Base-by-base conservation (phyloP, 2,797 vertebrate species). In the Syngnathus acus region DNA sequence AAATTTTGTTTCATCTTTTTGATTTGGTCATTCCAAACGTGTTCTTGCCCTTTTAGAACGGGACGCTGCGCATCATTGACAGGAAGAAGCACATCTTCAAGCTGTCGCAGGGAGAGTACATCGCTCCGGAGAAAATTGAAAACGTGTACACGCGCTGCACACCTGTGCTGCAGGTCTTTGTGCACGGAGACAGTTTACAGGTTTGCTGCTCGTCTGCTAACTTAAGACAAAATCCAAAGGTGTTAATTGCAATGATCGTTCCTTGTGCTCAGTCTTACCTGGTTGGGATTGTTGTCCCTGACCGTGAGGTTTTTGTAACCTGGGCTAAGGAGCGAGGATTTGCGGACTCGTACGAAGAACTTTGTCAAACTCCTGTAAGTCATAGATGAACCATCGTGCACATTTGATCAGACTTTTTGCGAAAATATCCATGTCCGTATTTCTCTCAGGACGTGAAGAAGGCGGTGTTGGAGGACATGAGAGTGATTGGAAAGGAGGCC, bases 61-160 rank as follows among this genome's bases (percentile, higher is more conserved):
- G 92, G 58, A 91, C 89, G 0, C 79, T 93, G 11, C 85, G 86
- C 71, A 92, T 93, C 81, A 83, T 93, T 0, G 92, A 93, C 85
- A 78, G 92, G 72, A 92, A 92, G 84, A 92, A 92, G 84, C 88
- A 93, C 83, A 92, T 93, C 78, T 93, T 92, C 72, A 93, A 93
- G 78, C 68, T 93, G 80, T 89, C 89, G 14, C 90, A 92, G 79
- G 91, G 92, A 8, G 92, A 93, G 78, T 92, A 93, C 77, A 87
- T 93, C 7, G 91, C 92, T 68, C 92, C 92, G 0, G 92, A 93
- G 83, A 92, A 91, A 86, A 92, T 92, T n/a, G 92, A 93, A 73
- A 92, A 91, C 0, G 80, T 91, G 68, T 92, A 92, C 86, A 78
- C 71, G 68, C 89, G 90, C 23, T 88, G 81, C 23, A 66, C 87